phyloP scores from a whole-genome alignment of 2,797 vertebrate genomes.

The Merluccius polli region DNA sequence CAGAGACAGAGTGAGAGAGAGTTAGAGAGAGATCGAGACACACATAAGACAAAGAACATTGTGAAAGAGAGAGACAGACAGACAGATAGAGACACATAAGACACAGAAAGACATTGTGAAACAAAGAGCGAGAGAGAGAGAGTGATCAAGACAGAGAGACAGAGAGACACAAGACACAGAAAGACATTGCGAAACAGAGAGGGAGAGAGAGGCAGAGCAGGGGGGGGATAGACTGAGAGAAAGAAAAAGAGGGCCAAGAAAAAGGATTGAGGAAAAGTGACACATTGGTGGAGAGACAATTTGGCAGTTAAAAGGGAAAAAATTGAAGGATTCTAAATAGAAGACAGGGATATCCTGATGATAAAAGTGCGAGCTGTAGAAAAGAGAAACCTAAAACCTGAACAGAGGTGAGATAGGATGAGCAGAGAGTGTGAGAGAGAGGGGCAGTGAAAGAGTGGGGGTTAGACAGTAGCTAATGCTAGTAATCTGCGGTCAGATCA shows the following conservation, averaged over 20 bases:
- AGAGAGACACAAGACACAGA: too few relatives aligned
- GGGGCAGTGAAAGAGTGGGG: background rate
- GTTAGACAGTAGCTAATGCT: background rate
- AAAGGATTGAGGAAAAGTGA: background rate
- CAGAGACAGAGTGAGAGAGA: background rate
- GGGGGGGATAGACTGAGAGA: too few relatives aligned
- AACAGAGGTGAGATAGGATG: background rate
- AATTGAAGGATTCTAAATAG: background rate
- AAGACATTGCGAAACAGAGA: too few relatives aligned
- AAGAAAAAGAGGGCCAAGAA: background rate
- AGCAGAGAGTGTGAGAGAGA: background rate
- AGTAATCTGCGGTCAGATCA: constrained; percentile 30
- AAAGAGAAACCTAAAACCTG: background rate
- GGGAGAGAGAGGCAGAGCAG: too few relatives aligned
- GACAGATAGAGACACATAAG: too few relatives aligned
- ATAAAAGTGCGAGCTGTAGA: background rate
- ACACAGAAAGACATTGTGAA: too few relatives aligned
- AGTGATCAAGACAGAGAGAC: too few relatives aligned
- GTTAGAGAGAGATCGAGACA: background rate
- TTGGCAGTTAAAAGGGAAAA: background rate
- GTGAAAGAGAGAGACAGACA: too few relatives aligned
- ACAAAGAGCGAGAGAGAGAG: too few relatives aligned
- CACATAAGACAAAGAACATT: background rate
- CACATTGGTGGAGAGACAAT: background rate
- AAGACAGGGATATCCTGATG: background rate